These are phyloP conservation scores for Synergus laeviventris DNA, from an alignment of 2,888 invertebrate species.

Conservation along the genomic window DNA sequence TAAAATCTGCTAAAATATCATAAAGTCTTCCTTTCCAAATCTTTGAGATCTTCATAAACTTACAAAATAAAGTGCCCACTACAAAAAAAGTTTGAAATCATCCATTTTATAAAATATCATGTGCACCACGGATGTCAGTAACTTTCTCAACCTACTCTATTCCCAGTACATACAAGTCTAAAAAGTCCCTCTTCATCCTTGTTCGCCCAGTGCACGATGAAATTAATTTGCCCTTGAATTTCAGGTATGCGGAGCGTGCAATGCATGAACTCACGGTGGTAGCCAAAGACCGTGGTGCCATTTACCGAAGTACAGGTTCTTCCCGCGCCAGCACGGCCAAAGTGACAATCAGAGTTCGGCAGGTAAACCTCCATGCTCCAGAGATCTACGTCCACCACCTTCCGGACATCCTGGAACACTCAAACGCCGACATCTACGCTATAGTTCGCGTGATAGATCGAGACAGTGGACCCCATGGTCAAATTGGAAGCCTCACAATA, in stretches of 20 bases:
- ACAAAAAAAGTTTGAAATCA: no score
- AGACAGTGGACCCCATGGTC: slow-evolving; percentile 90
- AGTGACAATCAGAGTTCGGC: slow-evolving; percentile 85
- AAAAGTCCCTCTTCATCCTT: background rate
- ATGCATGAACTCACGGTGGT: slow-evolving; percentile 87
- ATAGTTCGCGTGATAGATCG: slow-evolving; percentile 90
- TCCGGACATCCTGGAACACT: slow-evolving; percentile 88
- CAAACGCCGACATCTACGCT: slow-evolving; percentile 91
- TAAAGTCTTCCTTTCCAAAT: no score
- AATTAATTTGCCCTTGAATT: background rate
- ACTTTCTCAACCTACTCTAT: no score
- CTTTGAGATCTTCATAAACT: no score
- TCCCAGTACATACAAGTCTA: no score
- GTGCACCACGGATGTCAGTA: no score
- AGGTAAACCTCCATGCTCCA: slow-evolving; percentile 91
- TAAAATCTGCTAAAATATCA: no score
- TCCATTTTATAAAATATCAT: no score
- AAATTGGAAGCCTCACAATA: slow-evolving; percentile 88
- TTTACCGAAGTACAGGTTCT: slow-evolving; percentile 78
- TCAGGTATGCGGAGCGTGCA: slow-evolving; percentile 81
- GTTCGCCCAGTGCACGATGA: background rate
- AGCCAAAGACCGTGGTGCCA: slow-evolving; percentile 90
- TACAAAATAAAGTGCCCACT: no score
- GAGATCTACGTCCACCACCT: slow-evolving; percentile 88
- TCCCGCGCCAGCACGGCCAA: slow-evolving; percentile 84